Evolutionary conservation across 2,113 vertebrate species (phyloP).

Genomic region (Dipodomys ordii): DNA sequence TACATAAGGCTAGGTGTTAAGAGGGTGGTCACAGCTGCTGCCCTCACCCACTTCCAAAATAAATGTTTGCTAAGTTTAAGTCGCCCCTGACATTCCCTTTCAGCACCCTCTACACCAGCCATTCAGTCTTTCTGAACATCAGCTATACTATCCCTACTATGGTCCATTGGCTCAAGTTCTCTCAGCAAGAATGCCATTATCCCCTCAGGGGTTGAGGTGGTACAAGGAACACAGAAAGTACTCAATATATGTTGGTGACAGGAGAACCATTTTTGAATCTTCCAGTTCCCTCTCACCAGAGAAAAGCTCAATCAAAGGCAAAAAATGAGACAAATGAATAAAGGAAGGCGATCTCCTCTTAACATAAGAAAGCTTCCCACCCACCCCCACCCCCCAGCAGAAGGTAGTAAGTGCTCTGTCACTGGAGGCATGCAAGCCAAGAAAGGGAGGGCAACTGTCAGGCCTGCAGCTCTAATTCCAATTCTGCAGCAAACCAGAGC

Average conservation of each 20-base stretch:
- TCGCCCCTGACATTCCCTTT: background rate
- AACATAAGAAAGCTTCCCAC: constrained; percentile 37
- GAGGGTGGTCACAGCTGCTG: constrained; percentile 16
- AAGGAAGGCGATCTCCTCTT: constrained; percentile 37
- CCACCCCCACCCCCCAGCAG: background rate
- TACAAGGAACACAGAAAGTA: constrained; percentile 55
- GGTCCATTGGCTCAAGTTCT: constrained; percentile 52
- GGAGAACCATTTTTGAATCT: constrained; percentile 57
- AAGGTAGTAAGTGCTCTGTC: constrained; percentile 71
- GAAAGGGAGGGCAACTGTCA: constrained; percentile 68
- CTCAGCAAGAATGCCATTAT: constrained; percentile 56
- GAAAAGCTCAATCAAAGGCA: constrained; percentile 55
- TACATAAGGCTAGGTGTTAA: background rate
- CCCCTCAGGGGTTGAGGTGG: constrained; percentile 39
- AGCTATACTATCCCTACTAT: background rate
- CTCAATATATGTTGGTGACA: constrained; percentile 51
- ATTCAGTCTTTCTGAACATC: constrained; percentile 47
- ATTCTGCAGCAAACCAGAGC: constrained; percentile 69
- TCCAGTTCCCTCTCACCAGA: constrained; percentile 49
- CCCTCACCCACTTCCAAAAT: background rate
- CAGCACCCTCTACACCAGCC: background rate
- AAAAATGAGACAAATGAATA: constrained; percentile 52
- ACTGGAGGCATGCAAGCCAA: constrained; percentile 66
- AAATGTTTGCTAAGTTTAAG: constrained; percentile 54
- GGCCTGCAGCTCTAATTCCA: constrained; percentile 68